A percentile compares a stretch with the other conserved stretches of the same genome.
These are phyloP conservation scores for Phyllotis vaccarum DNA, from an alignment of 2,797 vertebrate genomes.

Conservation along the genomic window DNA sequence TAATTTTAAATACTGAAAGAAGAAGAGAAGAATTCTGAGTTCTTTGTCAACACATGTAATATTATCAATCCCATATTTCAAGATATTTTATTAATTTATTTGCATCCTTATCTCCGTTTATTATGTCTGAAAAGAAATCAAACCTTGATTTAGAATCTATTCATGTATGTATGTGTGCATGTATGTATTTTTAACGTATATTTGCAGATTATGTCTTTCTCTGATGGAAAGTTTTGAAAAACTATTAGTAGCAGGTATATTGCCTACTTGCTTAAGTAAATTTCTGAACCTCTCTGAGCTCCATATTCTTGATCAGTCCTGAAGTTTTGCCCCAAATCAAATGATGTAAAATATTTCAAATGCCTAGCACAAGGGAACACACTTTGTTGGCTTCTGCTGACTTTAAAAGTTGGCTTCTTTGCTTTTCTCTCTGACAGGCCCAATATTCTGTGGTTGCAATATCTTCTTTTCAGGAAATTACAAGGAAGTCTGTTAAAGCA, in stretches of 20 bases:
- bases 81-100: neutral
- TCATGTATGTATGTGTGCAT: neutral
- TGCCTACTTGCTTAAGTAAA: neutral
- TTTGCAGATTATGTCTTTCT: neutral
- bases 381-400: neutral
- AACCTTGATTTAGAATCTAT: neutral
- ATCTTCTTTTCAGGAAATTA: constrained; percentile 30
- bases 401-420: neutral
- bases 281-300: neutral
- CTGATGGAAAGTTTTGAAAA: neutral
- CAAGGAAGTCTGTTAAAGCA: constrained; percentile 29
- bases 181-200: neutral
- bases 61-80: neutral
- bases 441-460: neutral
- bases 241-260: neutral
- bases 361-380: neutral
- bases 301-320: neutral
- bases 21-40: neutral
- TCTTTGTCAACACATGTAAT: neutral
- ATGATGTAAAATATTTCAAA: neutral
- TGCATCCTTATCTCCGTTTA: neutral
- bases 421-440: neutral
- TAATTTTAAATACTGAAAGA: neutral
- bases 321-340: neutral
- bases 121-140: neutral